Evolutionary conservation across 2,113 vertebrate genomes (phyloP).

Genomic region (Corvus hawaiiensis): DNA sequence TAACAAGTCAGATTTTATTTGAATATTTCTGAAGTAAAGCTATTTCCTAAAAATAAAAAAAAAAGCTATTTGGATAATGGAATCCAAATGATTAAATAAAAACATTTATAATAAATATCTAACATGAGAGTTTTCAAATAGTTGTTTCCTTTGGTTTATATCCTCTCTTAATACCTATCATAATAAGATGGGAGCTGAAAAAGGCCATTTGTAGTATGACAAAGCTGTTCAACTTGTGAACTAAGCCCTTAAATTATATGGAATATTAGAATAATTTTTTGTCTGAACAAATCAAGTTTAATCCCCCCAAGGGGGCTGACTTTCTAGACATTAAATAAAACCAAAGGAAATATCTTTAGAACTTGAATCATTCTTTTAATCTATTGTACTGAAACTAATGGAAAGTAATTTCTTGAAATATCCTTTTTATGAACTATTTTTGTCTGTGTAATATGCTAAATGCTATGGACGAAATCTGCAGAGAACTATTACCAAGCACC

Average conservation of each 20-base stretch:
- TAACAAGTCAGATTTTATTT: not conserved
- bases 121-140: not conserved
- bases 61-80: not conserved
- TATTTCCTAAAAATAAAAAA: not conserved
- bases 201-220: not conserved
- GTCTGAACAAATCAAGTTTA: not conserved
- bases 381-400: not conserved
- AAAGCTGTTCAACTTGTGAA: not conserved
- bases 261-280: not conserved
- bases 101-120: not conserved
- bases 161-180: not conserved
- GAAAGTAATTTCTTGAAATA: not conserved
- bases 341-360: not conserved
- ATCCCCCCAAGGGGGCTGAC: not conserved
- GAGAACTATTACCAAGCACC: slow-evolving; percentile 3
- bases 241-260: not conserved
- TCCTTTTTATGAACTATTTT: not conserved
- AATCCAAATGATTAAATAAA: not conserved
- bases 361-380: not conserved
- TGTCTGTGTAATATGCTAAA: not conserved
- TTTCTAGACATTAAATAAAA: not conserved
- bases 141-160: not conserved
- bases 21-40: not conserved
- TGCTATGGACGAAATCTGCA: not conserved
- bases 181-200: not conserved